A percentile compares a stretch with the other conserved stretches of the same genome.
phyloP scores from a whole-genome alignment of 2,113 vertebrate species.

The Plecturocebus donacophilus region DNA sequence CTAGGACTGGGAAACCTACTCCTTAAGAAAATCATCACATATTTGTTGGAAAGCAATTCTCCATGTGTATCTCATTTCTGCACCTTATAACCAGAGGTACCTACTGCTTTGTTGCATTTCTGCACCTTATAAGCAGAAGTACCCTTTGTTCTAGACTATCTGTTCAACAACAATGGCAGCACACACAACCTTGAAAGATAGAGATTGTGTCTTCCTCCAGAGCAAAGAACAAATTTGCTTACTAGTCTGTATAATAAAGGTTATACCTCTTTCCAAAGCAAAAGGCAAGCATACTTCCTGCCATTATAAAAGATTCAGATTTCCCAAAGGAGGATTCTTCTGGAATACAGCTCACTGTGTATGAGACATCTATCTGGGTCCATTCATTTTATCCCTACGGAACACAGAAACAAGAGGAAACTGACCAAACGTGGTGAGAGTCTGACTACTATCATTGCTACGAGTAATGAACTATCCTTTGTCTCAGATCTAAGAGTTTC shows the following conservation, averaged over 20 bases:
- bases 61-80: neutral
- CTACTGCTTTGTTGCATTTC: neutral
- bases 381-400: neutral
- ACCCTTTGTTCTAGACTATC: neutral
- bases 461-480: neutral
- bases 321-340: neutral
- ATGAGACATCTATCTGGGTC: neutral
- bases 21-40: neutral
- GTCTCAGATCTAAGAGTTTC: neutral
- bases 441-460: neutral
- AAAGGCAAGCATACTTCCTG: neutral
- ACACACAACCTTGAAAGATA: neutral
- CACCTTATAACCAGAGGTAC: neutral
- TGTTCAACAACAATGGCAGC: neutral
- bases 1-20: neutral
- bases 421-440: neutral
- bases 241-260: neutral
- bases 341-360: neutral
- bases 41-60: neutral
- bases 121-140: neutral
- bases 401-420: neutral
- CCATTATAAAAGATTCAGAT: neutral
- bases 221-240: neutral
- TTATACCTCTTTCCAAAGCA: conserved; percentile 16
- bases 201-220: neutral